Conservation (phyloP, 2,888 invertebrate genomes). For the Teleiodes luculella region DNA sequence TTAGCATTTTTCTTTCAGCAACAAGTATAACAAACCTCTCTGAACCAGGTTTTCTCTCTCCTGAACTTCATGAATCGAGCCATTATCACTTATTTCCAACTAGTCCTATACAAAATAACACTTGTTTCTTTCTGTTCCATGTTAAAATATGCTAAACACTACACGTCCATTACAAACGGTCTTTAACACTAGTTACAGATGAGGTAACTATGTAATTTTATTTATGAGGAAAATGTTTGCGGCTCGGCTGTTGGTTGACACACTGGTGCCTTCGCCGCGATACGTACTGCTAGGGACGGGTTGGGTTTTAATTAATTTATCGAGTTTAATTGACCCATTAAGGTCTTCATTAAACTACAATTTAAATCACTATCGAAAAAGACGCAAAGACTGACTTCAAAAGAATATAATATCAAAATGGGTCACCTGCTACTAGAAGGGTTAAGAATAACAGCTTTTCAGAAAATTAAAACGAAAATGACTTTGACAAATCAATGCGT, state of each 20-base stretch:
- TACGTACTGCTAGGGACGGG: slow-evolving; percentile 33
- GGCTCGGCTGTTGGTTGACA: slow-evolving; percentile 32
- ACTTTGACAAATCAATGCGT: too few relatives aligned
- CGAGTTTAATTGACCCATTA: slow-evolving; percentile 21
- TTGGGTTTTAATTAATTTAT: not conserved
- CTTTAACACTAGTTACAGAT: slow-evolving; percentile 6
- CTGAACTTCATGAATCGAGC: slow-evolving; percentile 48
- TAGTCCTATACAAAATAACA: slow-evolving; percentile 2
- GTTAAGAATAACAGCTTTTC: too few relatives aligned
- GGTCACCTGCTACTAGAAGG: too few relatives aligned
- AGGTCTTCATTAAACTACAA: not conserved
- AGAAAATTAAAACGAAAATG: too few relatives aligned
- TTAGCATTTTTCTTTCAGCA: not conserved
- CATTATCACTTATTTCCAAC: slow-evolving; percentile 18
- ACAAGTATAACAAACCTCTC: slow-evolving; percentile 40
- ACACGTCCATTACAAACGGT: not conserved
- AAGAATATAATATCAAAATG: too few relatives aligned
- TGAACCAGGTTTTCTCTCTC: slow-evolving; percentile 63
- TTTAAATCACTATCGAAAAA: too few relatives aligned
- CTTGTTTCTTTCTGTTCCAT: not conserved
- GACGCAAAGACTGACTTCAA: too few relatives aligned
- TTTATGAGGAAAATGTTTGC: slow-evolving; percentile 30
- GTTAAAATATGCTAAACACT: not conserved
- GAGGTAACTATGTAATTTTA: slow-evolving; percentile 14
- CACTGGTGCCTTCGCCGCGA: slow-evolving; percentile 33